These are phyloP conservation scores for Heliothis virescens DNA, from an alignment of 1,140 invertebrate species.

Conservation along the genomic window DNA sequence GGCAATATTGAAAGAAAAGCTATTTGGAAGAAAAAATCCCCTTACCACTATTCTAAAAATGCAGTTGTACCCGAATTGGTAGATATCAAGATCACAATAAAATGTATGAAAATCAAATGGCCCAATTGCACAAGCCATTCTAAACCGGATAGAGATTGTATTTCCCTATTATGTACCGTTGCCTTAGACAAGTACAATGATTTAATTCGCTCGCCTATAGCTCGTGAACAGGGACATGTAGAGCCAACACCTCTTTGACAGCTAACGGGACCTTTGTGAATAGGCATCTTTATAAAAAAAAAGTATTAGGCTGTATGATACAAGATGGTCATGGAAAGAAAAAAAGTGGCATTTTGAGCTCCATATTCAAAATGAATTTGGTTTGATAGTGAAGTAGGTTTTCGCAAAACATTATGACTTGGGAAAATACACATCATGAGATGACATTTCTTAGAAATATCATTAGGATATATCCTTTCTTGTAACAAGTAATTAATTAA, in stretches of 20 bases:
- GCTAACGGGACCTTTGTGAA: conserved; percentile 29
- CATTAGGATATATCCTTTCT: no score
- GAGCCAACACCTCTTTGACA: background rate
- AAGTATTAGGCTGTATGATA: background rate
- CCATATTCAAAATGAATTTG: background rate
- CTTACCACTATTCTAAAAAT: background rate
- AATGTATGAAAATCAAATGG: background rate
- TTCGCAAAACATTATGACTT: no score
- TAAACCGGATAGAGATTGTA: background rate
- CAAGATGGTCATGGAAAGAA: background rate
- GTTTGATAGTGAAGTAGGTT: background rate
- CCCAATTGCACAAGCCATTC: background rate
- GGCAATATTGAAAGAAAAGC: background rate
- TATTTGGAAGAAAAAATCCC: background rate
- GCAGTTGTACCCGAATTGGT: no score
- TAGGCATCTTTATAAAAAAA: conserved; percentile 10
- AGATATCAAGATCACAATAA: background rate
- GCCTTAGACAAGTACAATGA: conserved; percentile 17
- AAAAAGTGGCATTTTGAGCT: conserved; percentile 6
- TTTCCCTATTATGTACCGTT: background rate
- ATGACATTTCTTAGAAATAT: no score
- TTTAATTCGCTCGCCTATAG: conserved; percentile 27
- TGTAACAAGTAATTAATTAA: no score
- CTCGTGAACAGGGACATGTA: conserved; percentile 2
- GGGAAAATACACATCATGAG: no score